phyloP scores from a whole-genome alignment of 2,113 vertebrate genomes.

The Perca schrenkii region DNA sequence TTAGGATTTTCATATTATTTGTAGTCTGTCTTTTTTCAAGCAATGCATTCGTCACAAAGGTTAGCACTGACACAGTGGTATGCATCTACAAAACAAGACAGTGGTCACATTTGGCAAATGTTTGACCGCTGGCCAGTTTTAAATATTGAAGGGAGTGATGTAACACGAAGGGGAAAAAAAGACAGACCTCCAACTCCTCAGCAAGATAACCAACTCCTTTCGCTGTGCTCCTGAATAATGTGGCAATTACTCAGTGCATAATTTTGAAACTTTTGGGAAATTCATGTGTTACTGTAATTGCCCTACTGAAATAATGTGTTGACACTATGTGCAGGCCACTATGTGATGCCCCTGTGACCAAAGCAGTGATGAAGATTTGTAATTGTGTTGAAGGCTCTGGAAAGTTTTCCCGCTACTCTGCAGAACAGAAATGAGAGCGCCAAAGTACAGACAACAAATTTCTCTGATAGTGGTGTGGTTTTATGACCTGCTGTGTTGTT shows the following conservation, averaged over 20 bases:
- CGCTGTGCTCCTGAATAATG: neutral
- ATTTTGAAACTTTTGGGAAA: neutral
- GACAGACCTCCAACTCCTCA: neutral
- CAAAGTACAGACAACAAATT: constrained; percentile 48
- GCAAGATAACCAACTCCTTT: neutral
- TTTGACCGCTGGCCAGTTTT: neutral
- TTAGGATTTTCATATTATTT: neutral
- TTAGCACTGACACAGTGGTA: neutral
- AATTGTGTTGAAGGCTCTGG: constrained; percentile 35
- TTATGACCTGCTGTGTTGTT: constrained; percentile 71
- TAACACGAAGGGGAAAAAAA: neutral
- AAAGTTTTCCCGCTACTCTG: constrained; percentile 46
- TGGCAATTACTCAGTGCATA: neutral
- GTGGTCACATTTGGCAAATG: neutral
- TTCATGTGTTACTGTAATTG: neutral
- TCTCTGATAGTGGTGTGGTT: constrained; percentile 56
- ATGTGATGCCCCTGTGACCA: neutral
- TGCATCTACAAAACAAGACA: neutral
- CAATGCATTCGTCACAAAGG: neutral
- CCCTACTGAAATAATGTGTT: neutral
- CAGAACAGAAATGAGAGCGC: constrained; percentile 36
- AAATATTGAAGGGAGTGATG: neutral
- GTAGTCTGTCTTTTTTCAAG: neutral
- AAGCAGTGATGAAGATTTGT: constrained; percentile 20
- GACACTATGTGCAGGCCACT: neutral